Evolutionary conservation across 2,888 invertebrate species (phyloP), one percentile per base, ranked within the genome.

Genomic region (Dexiosoma caninum): DNA sequence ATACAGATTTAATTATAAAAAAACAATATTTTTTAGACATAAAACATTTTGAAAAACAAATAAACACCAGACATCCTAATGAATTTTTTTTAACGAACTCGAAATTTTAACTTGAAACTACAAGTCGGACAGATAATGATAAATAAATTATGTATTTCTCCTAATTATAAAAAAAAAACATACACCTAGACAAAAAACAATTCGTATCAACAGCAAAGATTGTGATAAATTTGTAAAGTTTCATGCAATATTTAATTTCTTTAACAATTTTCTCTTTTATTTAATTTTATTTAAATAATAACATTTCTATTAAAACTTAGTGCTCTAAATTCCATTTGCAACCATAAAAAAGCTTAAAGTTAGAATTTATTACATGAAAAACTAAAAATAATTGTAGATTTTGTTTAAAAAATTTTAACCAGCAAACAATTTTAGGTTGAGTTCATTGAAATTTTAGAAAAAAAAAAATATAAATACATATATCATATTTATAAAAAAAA

Each of bases 191-290:
- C 78, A n/a, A n/a, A n/a, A n/a, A n/a, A n/a, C n/a, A n/a, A n/a
- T n/a, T 75, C 72, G 82, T 83, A 85, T 83, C 82, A 82, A 70
- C 46, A 72, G 82, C 49, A 82, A 82, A 78, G 79, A 83, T 82
- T 81, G 82, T 82, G 81, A 83, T 82, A 81, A 71, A 78, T 69
- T 27, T 78, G 46, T 82, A 82, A 77, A 67, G 9, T 81, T 59
- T 42, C 46, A 62, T 44, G 59, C 57, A 78, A 74, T 59, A 78
- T 67, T 37, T 44, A 16, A 42, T 53, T 51, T 35, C 8, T 40
- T 51, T 21, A 2, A 14, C 23, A 55, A 2, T 35, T 37, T n/a
- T 14, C 21, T 19, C 9, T 19, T 55, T 44, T 1, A 21, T 5
- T 12, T n/a, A n/a, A 27, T 30, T 42, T 23, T 37, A 14, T 53